Percentiles rank a stretch among this genome's conserved stretches.
Conservation (phyloP, 2,888 invertebrate genomes). For the Frankliniella fusca region DNA sequence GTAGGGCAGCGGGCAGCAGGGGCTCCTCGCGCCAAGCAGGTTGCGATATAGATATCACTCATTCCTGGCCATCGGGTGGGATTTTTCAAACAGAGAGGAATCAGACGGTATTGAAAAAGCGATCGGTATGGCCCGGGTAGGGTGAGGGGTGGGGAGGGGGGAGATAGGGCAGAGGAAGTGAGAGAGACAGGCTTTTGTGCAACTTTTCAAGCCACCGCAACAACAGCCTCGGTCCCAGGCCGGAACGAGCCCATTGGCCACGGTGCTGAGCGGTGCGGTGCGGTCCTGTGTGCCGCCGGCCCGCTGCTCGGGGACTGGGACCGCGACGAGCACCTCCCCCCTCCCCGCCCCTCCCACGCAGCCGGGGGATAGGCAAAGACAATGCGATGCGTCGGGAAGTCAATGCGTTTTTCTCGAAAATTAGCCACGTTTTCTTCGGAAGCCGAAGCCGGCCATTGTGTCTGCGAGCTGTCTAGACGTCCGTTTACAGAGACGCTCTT, state of each 20-base stretch:
- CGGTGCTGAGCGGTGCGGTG: conserved; percentile 20
- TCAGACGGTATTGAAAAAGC: no score
- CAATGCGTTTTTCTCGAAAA: no score
- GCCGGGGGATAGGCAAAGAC: no score
- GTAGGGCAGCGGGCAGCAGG: not conserved
- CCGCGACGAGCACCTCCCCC: not conserved
- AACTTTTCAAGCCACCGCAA: conserved; percentile 3
- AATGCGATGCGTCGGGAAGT: no score
- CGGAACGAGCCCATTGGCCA: conserved; percentile 23
- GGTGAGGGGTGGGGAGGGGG: not conserved
- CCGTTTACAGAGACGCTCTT: no score
- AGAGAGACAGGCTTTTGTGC: conserved; percentile 18
- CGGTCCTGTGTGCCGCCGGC: not conserved
- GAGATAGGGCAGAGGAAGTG: not conserved
- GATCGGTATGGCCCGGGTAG: not conserved
- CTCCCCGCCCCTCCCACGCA: not conserved
- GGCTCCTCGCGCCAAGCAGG: no score
- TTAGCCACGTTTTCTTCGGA: no score
- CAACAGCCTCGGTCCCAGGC: not conserved
- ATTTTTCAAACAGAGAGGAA: no score
- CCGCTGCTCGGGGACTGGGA: not conserved
- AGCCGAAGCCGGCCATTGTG: no score
- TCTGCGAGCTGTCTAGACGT: no score
- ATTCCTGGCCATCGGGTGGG: no score
- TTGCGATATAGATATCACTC: no score